Percentiles rank a stretch among this genome's conserved stretches.
phyloP scores from a whole-genome alignment of 2,113 vertebrate species.

The Cryptomyrus ogoouensis region DNA sequence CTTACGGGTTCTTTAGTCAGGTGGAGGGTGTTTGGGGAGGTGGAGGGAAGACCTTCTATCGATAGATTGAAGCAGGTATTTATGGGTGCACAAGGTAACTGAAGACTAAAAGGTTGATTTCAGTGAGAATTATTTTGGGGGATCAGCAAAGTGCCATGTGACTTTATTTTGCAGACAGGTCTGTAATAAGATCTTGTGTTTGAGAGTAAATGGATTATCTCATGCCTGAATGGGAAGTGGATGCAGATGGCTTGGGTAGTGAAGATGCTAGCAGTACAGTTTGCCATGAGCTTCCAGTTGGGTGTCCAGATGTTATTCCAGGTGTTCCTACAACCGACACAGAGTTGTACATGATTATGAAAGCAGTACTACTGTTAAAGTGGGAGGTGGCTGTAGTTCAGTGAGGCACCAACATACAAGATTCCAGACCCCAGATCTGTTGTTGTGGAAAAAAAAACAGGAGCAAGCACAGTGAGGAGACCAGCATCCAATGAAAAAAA shows the following conservation, averaged over 20 bases:
- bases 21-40: not conserved
- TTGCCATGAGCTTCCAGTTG: not conserved
- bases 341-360: not conserved
- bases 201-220: not conserved
- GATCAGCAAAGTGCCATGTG: not conserved
- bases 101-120: not conserved
- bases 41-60: not conserved
- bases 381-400: not conserved
- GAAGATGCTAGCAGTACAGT: not conserved
- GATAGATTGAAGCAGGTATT: not conserved
- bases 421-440: not conserved
- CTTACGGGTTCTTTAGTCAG: not conserved
- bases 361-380: not conserved
- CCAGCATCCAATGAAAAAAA: not conserved
- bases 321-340: not conserved
- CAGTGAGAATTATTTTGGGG: not conserved
- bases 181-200: not conserved
- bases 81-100: not conserved
- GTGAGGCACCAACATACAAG: not conserved
- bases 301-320: not conserved
- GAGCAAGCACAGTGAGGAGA: not conserved
- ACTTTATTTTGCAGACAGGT: not conserved
- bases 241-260: not conserved
- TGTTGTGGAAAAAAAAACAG: not conserved
- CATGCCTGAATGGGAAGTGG: conserved; percentile 1